Base-by-base conservation (phyloP, 2,113 vertebrate species). In the Nanger granti region DNA sequence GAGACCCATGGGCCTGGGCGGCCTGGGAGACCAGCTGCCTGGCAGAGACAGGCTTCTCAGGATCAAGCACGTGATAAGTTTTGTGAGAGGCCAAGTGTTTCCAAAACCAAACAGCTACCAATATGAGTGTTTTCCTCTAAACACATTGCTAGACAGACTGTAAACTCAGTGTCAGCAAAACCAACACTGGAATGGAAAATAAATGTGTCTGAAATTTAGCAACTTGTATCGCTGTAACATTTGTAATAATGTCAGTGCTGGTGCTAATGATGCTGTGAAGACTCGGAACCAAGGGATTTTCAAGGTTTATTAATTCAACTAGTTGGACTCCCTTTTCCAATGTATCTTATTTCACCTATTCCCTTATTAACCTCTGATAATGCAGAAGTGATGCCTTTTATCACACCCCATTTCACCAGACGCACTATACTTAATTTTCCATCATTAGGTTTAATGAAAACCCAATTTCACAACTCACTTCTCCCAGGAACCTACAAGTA, bases 261-360 rank as follows among this genome's bases (percentile, higher is more conserved):
- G 47, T 1, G 94, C 97, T 99, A 99, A 99, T 98, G 98, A 98
- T 95, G 98, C 95, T 98, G 89, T 94, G 95, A 98, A 98, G 98
- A 98, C 97, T 98, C 64, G 26, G 98, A 98, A 98, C 98, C 98
- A 97, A 98, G 98, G 98, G 98, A 98, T 98, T 99, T 97, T 98
- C 98, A 99, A 99, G 99, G 99, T 98, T 98, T 99, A 99, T 99
- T 99, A 99, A 98, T 99, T 98, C 98, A 97, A 95, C 97, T 98
- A 97, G 98, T 97, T 98, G 98, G 96, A 98, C 98, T 98, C 83
- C 0, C 96, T 98, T 98, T 98, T 97, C 97, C 98, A 96, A 89
- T 93, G 98, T 94, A 98, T 98, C 98, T 98, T 98, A 97, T 69
- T 98, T 98, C 97, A 98, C 98, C 97, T 98, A 98, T 98, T 98